Base-by-base conservation (phyloP, 2,797 vertebrate species). In the Myioborus miniatus region DNA sequence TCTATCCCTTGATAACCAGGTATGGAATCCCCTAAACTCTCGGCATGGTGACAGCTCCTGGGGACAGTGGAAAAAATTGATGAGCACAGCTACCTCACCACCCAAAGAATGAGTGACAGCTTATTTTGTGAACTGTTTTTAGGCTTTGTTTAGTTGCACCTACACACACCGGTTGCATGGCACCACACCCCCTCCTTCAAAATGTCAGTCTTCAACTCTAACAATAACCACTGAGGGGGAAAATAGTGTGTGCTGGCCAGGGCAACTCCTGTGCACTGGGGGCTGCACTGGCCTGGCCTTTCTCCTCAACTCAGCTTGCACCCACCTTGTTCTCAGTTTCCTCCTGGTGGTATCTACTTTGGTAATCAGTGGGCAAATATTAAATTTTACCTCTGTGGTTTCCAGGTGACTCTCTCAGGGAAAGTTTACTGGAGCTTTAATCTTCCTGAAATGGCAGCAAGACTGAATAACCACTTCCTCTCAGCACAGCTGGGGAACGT, bases 381-480 rank as follows among this genome's bases (percentile, higher is more conserved):
- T 47, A 32, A 34, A 69, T 95, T 91, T 91, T 65, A 77, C 30
- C 26, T 64, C 86, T 90, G 90, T 91, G 93, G 93, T 95, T 95
- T 93, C 70, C 95, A 97, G 96, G 91, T 97, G 90, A 96, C 77
- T 71, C 55, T 96, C 60, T 70, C 85, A 96, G 96, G 90, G 95
- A 96, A 96, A 96, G 95, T 96, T 92, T 92, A 62, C 71, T 71
- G 93, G 88, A 97, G 96, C 89, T 94, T 88, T 56, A 90, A 34
- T 71, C 87, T 96, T 95, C 93, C 86, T 87, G 86, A 94, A 97
- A 94, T 24, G 70, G 94, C 64, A 96, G 78, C 83, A 93, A 84
- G 92, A 52, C 80, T 15, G 17, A 88, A 70, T 62, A 93, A 94
- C 80, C 81, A 89, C 95, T 96, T 97, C 96, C 96, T 95, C 85